Percentiles rank a stretch among this genome's conserved stretches.
Conservation (phyloP, 2,888 invertebrate species). For the Euproctis similis region DNA sequence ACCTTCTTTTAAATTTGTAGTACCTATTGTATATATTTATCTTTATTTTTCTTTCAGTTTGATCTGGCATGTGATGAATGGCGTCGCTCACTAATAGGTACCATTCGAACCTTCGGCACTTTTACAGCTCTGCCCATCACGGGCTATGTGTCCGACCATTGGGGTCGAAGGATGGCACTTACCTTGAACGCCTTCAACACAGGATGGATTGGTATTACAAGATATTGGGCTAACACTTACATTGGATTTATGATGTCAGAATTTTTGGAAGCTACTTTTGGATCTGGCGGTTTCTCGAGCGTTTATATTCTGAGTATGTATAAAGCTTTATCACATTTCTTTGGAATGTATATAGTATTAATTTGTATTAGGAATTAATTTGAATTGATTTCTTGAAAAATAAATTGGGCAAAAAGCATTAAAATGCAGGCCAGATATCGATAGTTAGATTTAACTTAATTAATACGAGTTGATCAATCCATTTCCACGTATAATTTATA, state of each 20-base stretch:
- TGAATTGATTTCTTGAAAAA: no score
- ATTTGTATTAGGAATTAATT: no score
- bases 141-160: constrained; percentile 83
- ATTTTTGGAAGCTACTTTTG: constrained; percentile 79
- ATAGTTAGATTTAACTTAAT: no score
- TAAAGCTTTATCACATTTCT: no score
- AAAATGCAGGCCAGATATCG: no score
- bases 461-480: no score
- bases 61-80: constrained; percentile 79
- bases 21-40: no score
- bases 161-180: constrained; percentile 77
- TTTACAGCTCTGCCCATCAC: constrained; percentile 79
- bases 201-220: constrained; percentile 77
- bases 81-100: constrained; percentile 82
- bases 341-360: no score
- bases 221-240: constrained; percentile 77
- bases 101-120: constrained; percentile 80
- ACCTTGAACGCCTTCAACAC: constrained; percentile 74
- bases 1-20: no score
- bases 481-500: no score
- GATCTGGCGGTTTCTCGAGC: constrained; percentile 80
- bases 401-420: no score
- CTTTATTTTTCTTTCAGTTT: constrained; percentile 69
- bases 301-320: constrained; percentile 80
- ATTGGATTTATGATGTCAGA: constrained; percentile 79